phyloP scores from a whole-genome alignment of 2,888 invertebrate genomes.

The Nemurella pictetii region DNA sequence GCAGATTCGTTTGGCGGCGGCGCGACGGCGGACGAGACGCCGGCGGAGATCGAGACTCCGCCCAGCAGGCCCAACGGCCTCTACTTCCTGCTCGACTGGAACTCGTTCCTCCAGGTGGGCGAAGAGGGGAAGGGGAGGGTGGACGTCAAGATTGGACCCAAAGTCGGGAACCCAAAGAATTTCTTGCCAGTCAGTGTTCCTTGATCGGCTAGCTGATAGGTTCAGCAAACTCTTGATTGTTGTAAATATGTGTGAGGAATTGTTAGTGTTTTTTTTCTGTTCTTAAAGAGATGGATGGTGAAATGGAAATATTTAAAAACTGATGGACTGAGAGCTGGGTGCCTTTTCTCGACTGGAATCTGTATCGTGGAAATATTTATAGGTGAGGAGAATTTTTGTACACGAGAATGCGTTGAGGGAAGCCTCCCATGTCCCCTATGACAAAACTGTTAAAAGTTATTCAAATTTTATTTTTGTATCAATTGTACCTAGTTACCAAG shows the following conservation, averaged over 20 bases:
- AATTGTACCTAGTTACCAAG: background rate
- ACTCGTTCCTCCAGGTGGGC: slow-evolving; percentile 82
- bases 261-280: background rate
- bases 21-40: slow-evolving; percentile 53
- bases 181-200: slow-evolving; percentile 76
- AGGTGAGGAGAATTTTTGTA: too few species aligned
- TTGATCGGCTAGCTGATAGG: slow-evolving; percentile 51
- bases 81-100: slow-evolving; percentile 86
- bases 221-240: background rate
- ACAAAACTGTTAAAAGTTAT: background rate
- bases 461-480: background rate
- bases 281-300: background rate
- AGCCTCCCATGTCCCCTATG: too few species aligned
- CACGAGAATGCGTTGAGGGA: too few species aligned
- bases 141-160: slow-evolving; percentile 78
- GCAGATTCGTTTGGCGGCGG: slow-evolving; percentile 74
- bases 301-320: background rate
- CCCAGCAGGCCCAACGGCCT: slow-evolving; percentile 74
- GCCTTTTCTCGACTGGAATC: too few species aligned
- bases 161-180: slow-evolving; percentile 76
- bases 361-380: too few species aligned
- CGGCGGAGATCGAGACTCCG: slow-evolving; percentile 49
- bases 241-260: background rate
- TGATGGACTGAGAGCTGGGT: background rate
- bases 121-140: slow-evolving; percentile 64